Percentiles rank a stretch among this genome's conserved stretches.
Evolutionary conservation across 2,113 vertebrate genomes (phyloP).

Genomic region (Nerophis lumbriciformis): DNA sequence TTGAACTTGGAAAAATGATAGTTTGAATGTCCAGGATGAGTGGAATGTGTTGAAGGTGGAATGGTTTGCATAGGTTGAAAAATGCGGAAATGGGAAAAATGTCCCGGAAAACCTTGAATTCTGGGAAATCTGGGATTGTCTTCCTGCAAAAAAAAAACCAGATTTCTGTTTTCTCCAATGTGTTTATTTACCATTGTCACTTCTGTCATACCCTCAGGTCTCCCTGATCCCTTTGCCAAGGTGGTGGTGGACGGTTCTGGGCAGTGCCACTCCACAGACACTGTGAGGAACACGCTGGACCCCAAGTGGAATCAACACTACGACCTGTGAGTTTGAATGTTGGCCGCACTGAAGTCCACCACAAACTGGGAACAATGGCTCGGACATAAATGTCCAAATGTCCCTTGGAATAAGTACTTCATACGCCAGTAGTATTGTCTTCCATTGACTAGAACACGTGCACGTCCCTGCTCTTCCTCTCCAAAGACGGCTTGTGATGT

Average conservation of each 20-base stretch:
- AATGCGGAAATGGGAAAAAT: too few species aligned
- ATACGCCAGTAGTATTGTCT: conserved; percentile 44
- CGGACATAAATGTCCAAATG: conserved; percentile 49
- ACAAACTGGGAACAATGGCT: too few species aligned
- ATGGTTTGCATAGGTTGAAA: too few species aligned
- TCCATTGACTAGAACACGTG: conserved; percentile 49
- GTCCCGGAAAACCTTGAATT: too few species aligned
- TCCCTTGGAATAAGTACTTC: conserved; percentile 29
- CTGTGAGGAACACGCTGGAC: conserved; percentile 98
- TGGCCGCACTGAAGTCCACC: conserved; percentile 7
- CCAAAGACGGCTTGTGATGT: conserved; percentile 52
- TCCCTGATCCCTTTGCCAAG: conserved; percentile 98
- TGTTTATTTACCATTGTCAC: too few species aligned
- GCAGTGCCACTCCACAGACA: conserved; percentile 99
- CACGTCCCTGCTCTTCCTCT: conserved; percentile 49
- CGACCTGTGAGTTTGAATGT: conserved; percentile 84
- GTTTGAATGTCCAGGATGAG: too few species aligned
- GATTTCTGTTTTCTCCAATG: too few species aligned
- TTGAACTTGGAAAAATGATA: too few species aligned
- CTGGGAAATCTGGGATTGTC: too few species aligned
- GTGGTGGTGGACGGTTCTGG: conserved; percentile 98
- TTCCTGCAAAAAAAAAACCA: too few species aligned
- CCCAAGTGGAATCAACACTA: conserved; percentile 99
- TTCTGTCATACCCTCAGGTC: conserved; percentile 68
- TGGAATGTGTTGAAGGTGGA: too few species aligned